Base-by-base conservation (phyloP, 1,140 invertebrate species). In the Listronotus oregonensis region DNA sequence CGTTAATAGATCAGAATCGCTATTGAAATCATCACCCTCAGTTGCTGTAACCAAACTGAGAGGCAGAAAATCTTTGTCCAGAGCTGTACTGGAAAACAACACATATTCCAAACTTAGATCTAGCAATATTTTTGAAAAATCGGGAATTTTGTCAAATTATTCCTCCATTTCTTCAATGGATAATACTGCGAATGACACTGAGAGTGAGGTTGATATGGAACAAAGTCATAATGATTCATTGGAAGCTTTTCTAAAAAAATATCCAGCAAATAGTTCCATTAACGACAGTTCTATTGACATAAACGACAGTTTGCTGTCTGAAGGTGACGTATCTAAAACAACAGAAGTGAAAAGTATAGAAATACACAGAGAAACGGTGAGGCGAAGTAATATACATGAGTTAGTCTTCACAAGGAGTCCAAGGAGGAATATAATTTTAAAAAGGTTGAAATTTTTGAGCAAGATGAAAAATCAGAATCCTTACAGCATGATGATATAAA, bases 31-130 rank as follows among this genome's bases (percentile, higher is more conserved):
- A 15, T 39, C 51, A 9, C 14, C 15, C 12, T 37, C 47, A 32
- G n/a, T 56, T 1, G 12, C 15, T 7, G 9, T 47, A 4, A 15
- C 27, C 6, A 66, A 61, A 69, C 14, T 66, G 14, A 51, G 56
- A 60, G 50, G 63, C 32, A 64, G 71, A 7, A 69, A 59, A 55
- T 73, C 75, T 8, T 47, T 76, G 0, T 63, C 69, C 32, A 69
- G 75, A 54, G 27, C 66, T 49, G 73, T 75, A 18, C 42, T 76
- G 10, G 75, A 76, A 63, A 64, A 73, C 18, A 76, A 75, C 57
- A 47, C 69, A n/a, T 64, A 70, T 47, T 58, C 64, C 5, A 66
- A 47, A 62, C 12, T 68, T 11, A 57, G 34, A 37, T 49, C 44
- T 58, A 9, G 32, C 55, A 52, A 15, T 42, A 31, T 12, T 50